Evolutionary conservation across 2,797 vertebrate genomes (phyloP).

Genomic region (Chromis chromis): DNA sequence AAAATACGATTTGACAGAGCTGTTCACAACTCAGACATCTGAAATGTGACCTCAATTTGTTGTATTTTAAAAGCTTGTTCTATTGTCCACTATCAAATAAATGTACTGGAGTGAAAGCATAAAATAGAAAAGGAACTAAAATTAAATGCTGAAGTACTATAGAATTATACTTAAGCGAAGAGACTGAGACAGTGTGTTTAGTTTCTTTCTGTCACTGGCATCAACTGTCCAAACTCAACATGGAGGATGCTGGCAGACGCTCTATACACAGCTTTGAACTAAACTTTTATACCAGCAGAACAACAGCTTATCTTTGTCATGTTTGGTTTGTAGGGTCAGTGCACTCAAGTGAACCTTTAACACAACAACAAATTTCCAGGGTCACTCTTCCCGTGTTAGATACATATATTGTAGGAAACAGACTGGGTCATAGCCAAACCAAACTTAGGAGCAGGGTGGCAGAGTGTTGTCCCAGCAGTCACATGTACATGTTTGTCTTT

Average conservation of each 20-base stretch:
- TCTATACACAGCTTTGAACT: neutral
- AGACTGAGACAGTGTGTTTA: no score
- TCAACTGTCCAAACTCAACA: neutral
- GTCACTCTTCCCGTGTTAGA: neutral
- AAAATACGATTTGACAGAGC: no score
- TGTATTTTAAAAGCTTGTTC: no score
- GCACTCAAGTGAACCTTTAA: neutral
- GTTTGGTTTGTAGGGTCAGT: slow-evolving; percentile 34
- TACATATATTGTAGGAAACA: neutral
- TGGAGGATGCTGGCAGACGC: neutral
- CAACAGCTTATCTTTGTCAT: neutral
- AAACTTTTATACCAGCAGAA: neutral
- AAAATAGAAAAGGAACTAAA: no score
- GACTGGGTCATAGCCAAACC: neutral
- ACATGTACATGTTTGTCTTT: slow-evolving; percentile 20
- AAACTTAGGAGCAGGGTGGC: slow-evolving; percentile 33
- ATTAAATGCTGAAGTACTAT: no score
- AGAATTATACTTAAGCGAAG: no score
- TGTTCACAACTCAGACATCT: no score
- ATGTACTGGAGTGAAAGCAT: no score
- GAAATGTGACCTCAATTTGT: no score
- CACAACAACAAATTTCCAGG: neutral
- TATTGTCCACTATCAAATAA: no score
- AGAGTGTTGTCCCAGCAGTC: slow-evolving; percentile 11
- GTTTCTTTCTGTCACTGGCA: no score